Evolutionary conservation across 2,888 invertebrate species (phyloP).

Genomic region (Pollenia amentaria): DNA sequence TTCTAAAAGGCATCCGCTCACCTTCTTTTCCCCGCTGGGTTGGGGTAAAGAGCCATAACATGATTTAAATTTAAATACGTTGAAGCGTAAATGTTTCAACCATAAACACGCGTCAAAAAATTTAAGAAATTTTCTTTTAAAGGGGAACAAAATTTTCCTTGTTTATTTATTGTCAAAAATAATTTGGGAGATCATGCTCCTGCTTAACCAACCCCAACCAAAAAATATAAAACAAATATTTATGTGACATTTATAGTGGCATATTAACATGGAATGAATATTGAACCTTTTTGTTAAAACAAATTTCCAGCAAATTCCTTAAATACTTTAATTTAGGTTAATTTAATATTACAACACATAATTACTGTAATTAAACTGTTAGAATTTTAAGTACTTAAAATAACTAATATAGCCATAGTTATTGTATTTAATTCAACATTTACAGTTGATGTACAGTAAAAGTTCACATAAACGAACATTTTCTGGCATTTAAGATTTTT

Average conservation of each 20-base stretch:
- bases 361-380: slow-evolving; percentile 70
- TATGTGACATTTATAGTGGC: slow-evolving; percentile 67
- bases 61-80: slow-evolving; percentile 63
- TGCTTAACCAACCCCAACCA: background rate
- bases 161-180: slow-evolving; percentile 34
- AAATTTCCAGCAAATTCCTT: slow-evolving; percentile 40
- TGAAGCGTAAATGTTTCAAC: slow-evolving; percentile 47
- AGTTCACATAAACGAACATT: too few species aligned
- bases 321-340: slow-evolving; percentile 49
- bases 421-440: slow-evolving; percentile 13
- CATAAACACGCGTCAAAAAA: slow-evolving; percentile 59
- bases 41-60: slow-evolving; percentile 58
- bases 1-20: too few species aligned
- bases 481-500: too few species aligned
- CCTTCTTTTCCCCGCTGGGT: too few species aligned
- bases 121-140: background rate
- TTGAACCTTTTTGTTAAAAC: background rate
- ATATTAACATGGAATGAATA: background rate
- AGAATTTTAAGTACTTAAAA: slow-evolving; percentile 52
- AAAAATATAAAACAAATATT: slow-evolving; percentile 44
- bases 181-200: slow-evolving; percentile 37
- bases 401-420: background rate
- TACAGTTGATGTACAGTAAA: too few species aligned
- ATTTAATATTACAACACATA: slow-evolving; percentile 70
- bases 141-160: slow-evolving; percentile 16